Evolutionary conservation across 1,140 invertebrate genomes (phyloP).

Genomic region (Drosophila kohkoa): DNA sequence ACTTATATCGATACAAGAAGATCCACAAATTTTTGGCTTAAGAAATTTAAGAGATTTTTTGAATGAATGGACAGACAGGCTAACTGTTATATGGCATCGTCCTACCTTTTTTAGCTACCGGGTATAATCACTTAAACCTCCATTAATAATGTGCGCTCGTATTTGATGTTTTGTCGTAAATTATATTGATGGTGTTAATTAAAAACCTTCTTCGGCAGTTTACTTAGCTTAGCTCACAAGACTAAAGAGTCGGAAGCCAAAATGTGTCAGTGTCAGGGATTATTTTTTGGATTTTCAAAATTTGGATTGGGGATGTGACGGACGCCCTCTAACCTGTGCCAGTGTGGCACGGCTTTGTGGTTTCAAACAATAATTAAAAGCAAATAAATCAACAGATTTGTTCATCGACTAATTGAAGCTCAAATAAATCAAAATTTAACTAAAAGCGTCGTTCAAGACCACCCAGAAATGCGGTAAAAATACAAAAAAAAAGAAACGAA

Average conservation of each 20-base stretch:
- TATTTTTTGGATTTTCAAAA: neutral
- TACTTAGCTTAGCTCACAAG: neutral
- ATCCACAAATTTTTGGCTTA: too few relatives aligned
- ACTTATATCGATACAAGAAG: too few relatives aligned
- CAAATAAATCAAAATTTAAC: conserved; percentile 83
- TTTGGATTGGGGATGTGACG: conserved; percentile 11
- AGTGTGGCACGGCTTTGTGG: conserved; percentile 68
- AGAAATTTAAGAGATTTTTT: too few relatives aligned
- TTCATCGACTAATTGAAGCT: conserved; percentile 80
- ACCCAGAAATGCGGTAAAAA: conserved; percentile 58
- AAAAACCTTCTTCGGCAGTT: conserved; percentile 71
- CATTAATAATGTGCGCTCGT: conserved; percentile 63
- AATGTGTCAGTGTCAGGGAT: conserved; percentile 26
- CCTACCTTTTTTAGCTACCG: neutral
- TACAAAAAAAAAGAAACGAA: conserved; percentile 26
- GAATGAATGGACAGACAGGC: too few relatives aligned
- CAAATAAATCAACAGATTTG: conserved; percentile 84
- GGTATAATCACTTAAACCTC: conserved; percentile 41
- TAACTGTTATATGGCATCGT: neutral
- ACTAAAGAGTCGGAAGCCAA: conserved; percentile 2
- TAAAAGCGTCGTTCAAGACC: conserved; percentile 75
- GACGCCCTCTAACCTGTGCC: conserved; percentile 39
- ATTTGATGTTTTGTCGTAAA: conserved; percentile 67
- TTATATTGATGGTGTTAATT: conserved; percentile 79
- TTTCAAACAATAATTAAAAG: conserved; percentile 82